Conservation (phyloP, 2,113 vertebrate species). For the Hemibagrus wyckioides region DNA sequence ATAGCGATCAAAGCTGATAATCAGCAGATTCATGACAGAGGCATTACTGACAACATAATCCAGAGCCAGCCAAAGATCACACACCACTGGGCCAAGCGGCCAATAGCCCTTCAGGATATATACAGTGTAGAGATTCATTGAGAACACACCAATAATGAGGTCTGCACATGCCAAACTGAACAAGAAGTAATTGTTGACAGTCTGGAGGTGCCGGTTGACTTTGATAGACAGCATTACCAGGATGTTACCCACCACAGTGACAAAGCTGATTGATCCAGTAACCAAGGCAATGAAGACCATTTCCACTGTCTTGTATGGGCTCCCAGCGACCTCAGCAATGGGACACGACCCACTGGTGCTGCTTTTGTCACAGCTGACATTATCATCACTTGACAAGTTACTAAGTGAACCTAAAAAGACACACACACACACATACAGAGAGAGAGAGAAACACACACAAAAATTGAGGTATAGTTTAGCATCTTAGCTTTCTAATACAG, state of each 20-base stretch:
- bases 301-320: constrained; percentile 88
- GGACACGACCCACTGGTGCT: constrained; percentile 73
- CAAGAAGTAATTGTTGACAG: constrained; percentile 98
- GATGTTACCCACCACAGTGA: constrained; percentile 96
- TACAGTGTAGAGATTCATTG: constrained; percentile 96
- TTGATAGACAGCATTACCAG: constrained; percentile 99
- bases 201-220: constrained; percentile 97
- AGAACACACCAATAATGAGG: constrained; percentile 94
- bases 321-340: constrained; percentile 61
- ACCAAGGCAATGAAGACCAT: constrained; percentile 94
- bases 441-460: neutral
- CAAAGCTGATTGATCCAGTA: constrained; percentile 92
- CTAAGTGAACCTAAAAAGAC: constrained; percentile 71
- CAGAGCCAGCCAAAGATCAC: constrained; percentile 94
- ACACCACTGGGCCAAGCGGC: constrained; percentile 93
- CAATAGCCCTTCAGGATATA: constrained; percentile 97
- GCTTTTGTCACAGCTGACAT: constrained; percentile 77
- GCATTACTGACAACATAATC: constrained; percentile 97
- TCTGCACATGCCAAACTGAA: constrained; percentile 96
- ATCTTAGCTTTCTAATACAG: neutral
- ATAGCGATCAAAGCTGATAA: constrained; percentile 97
- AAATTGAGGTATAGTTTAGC: neutral
- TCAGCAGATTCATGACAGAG: constrained; percentile 96
- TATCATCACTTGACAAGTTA: constrained; percentile 76
- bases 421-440: constrained; percentile 18